Base-by-base conservation (phyloP, 64 coral and sea anemone species). In the Montipora sp. region DNA sequence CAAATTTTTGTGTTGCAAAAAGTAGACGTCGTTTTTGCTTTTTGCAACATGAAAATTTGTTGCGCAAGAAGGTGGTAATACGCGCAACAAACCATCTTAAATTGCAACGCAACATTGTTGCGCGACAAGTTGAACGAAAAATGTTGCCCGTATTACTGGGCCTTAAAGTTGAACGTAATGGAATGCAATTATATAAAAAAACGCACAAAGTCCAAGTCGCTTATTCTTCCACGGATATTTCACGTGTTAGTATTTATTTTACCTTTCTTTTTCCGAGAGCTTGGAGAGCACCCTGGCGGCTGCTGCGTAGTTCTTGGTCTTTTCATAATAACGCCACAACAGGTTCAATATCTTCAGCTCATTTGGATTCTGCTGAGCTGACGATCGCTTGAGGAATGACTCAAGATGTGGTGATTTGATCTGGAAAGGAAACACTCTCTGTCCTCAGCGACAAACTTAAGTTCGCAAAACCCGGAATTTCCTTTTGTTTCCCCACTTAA, bases 181-280 rank as follows among this genome's bases (percentile, higher is more conserved):
- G 11, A 7, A 0, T 11, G 11, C 11, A 3, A 57, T 57, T 57
- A 57, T 57, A 57, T 57, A 5, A 57, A 57, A 57, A 57, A 57
- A 57, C 53, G 53, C 6, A 57, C 7, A 8, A 57, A 57, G 53
- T 8, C 53, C 6, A 57, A 0, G 78, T 8, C 60, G 14, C 60
- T 63, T 16, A 63, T 63, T 4, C 60, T 16, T 14, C 60, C 3
- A 15, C 13, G 14, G 60, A 19, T 63, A 14, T 14, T 14, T 63
- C 3, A 63, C 3, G 60, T 63, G 8, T 63, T 63, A 63, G 8
- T 63, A 12, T 57, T 11, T 57, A 6, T 57, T 44, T 94, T 57
- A 99, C 98, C 98, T 90, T 82, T 96, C 92, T 99, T 92, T 91
- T n/a, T 99, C 98, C 5, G 98, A 95, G 16, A 99, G 92, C 67